Percentiles rank a stretch among this genome's conserved stretches.
Evolutionary conservation across 2,797 vertebrate species (phyloP).

Genomic region (Bradypus variegatus): DNA sequence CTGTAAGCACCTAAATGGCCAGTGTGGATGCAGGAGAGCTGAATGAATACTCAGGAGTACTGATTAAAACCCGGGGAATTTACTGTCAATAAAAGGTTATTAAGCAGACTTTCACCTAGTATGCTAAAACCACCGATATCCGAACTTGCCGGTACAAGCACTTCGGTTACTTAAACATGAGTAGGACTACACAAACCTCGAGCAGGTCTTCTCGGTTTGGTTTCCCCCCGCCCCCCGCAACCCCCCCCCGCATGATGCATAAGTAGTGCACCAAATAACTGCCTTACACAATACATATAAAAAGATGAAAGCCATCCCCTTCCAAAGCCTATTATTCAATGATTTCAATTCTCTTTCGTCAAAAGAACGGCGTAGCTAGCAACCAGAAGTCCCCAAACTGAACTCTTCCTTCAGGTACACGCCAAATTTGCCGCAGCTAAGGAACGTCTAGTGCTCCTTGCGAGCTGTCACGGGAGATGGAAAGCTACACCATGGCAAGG

Average conservation of each 20-base stretch:
- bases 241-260: neutral
- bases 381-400: neutral
- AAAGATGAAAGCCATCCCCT: neutral
- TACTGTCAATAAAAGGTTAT: neutral
- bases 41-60: neutral
- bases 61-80: neutral
- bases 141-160: neutral
- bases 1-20: neutral
- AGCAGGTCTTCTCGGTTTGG: neutral
- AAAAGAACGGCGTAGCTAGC: conserved; percentile 14
- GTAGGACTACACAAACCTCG: neutral
- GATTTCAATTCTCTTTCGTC: neutral
- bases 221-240: neutral
- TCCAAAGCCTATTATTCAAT: neutral
- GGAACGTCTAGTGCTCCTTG: neutral
- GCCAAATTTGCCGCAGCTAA: neutral
- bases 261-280: neutral
- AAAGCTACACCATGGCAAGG: conserved; percentile 26
- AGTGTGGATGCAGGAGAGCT: neutral
- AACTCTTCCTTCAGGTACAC: neutral
- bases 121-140: neutral
- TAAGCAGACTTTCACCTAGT: neutral
- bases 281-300: neutral
- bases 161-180: neutral
- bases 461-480: conserved; percentile 22